phyloP scores from a whole-genome alignment of 2,797 vertebrate genomes.

The Gymnothorax javanicus region DNA sequence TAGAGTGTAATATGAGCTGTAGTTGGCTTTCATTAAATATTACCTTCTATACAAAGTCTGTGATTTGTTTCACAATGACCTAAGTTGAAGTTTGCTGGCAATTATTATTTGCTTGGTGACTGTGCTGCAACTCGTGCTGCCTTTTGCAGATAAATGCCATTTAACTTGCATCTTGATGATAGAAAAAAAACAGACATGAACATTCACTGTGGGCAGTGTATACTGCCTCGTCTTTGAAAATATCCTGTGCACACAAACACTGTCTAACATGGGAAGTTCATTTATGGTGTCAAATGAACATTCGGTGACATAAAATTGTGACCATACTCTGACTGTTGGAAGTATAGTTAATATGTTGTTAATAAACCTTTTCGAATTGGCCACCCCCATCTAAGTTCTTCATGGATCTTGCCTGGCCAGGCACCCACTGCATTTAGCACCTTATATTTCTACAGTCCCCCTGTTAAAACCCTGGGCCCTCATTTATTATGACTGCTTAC shows the following conservation, averaged over 20 bases:
- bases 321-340: not conserved
- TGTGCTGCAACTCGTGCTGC: not conserved
- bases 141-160: not conserved
- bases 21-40: conserved; percentile 23
- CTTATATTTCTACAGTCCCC: too few species aligned
- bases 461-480: too few species aligned
- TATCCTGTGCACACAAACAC: not conserved
- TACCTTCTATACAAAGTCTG: conserved; percentile 2
- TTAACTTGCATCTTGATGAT: not conserved
- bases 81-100: not conserved
- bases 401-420: too few species aligned
- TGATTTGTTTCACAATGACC: conserved; percentile 20
- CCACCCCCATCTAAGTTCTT: not conserved
- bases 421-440: too few species aligned
- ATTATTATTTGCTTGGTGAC: not conserved
- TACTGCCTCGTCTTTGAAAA: not conserved
- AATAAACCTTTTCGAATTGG: not conserved
- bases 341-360: not conserved
- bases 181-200: not conserved
- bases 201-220: not conserved
- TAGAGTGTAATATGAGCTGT: conserved; percentile 22
- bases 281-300: not conserved
- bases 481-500: too few species aligned
- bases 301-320: not conserved
- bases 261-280: not conserved